These are phyloP conservation scores for Adoxophyes honmai DNA, from an alignment of 1,140 invertebrate species.

Conservation along the genomic window DNA sequence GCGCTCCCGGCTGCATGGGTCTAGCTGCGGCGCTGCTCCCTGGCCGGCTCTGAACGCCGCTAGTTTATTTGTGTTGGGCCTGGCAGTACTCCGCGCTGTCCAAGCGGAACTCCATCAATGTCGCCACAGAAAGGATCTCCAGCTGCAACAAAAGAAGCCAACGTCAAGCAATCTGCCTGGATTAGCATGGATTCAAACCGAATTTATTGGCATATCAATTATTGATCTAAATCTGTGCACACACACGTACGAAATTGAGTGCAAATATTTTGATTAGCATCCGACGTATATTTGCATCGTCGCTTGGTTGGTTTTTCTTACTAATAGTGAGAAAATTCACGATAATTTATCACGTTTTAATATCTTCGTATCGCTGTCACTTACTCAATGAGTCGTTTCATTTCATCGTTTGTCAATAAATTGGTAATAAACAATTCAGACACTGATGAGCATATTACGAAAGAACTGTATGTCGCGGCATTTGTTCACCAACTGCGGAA, in stretches of 20 bases:
- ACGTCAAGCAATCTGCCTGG: slow-evolving; percentile 15
- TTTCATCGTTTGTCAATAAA: not conserved
- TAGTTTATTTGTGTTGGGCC: slow-evolving; percentile 95
- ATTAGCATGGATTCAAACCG: not conserved
- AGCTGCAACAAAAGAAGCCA: slow-evolving; percentile 58
- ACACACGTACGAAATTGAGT: not conserved
- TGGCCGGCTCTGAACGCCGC: slow-evolving; percentile 46
- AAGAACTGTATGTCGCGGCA: slow-evolving; percentile 28
- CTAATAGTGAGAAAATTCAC: too few relatives aligned
- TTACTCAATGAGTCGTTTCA: slow-evolving; percentile 3
- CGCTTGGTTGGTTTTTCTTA: too few relatives aligned
- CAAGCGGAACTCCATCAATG: slow-evolving; percentile 98
- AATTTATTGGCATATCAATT: not conserved
- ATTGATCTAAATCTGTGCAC: not conserved
- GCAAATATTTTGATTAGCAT: not conserved
- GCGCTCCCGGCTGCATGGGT: slow-evolving; percentile 27
- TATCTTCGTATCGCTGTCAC: not conserved
- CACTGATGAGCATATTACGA: slow-evolving; percentile 36
- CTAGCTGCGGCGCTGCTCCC: slow-evolving; percentile 29
- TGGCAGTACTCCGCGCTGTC: slow-evolving; percentile 97
- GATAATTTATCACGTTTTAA: too few relatives aligned
- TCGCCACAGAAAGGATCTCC: slow-evolving; percentile 79
- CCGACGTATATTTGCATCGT: not conserved
- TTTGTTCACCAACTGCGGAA: slow-evolving; percentile 28
- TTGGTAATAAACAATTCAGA: slow-evolving; percentile 10